Base-by-base conservation (phyloP, 2,797 vertebrate species). In the Microchirus variegatus region DNA sequence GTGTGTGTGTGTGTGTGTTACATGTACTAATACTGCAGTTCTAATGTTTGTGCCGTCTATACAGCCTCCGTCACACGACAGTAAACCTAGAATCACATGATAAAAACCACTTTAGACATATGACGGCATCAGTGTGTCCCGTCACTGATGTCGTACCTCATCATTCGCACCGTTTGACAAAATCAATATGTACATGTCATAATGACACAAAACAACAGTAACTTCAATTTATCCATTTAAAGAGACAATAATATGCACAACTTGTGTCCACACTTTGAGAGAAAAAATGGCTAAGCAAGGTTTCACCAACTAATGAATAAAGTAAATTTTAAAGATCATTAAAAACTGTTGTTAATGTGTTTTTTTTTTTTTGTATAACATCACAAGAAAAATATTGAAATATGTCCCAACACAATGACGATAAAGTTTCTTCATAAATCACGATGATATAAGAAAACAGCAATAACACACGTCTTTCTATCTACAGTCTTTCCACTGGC, bases 381-480 rank as follows among this genome's bases (percentile, higher is more conserved):
- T 78, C 84, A 89, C 86, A 73, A 86, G 82, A 86, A 91, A 91
- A 90, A 91, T 90, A 89, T 69, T 84, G 56, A 87, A 90, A 85
- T 86, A 90, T 87, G 77, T 81, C 78, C 78, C 76, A 89, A 92
- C 89, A 91, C 87, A 81, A 86, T 81, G 80, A 92, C 86, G 52
- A 82, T 74, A 77, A 88, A 78, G 81, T 78, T 84, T 68, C 70
- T 83, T 52, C 75, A 81, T 86, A 82, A 82, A 87, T 82, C 64
- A 87, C 80, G 70, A 81, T 80, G 73, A 83, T 65, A 85, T 77
- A 82, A 80, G 71, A 84, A 82, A 90, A 91, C 83, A 85, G 68
- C 76, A 63, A 82, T 72, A 84, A 84, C 75, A 66, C 75, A 82
- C 69, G 60, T 81, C 61, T 45, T 68, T 84, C 71, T 77, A 81